Evolutionary conservation across 2,888 invertebrate genomes (phyloP).

Genomic region (Pheosia tremula): DNA sequence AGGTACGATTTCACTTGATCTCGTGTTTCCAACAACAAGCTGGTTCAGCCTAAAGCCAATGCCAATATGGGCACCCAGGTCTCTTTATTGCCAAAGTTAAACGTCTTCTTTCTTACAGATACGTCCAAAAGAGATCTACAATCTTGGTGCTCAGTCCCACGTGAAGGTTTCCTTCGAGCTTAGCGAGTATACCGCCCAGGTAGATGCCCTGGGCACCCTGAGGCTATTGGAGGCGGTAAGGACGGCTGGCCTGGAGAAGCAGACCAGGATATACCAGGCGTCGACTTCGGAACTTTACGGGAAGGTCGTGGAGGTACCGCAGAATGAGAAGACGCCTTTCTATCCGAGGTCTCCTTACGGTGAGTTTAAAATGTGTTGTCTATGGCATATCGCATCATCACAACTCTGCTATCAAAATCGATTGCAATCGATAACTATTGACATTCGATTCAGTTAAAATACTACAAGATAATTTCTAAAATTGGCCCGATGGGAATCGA

Average conservation of each 20-base stretch:
- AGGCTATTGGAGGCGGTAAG: slow-evolving; percentile 96
- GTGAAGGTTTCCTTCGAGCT: slow-evolving; percentile 99
- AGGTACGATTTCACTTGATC: slow-evolving; percentile 46
- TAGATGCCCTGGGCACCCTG: slow-evolving; percentile 97
- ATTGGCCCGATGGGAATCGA: no score
- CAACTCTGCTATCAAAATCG: no score
- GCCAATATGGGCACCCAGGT: no score
- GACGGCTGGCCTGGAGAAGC: slow-evolving; percentile 92
- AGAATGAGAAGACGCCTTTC: slow-evolving; percentile 97
- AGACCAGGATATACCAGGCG: slow-evolving; percentile 96
- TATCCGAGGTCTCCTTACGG: slow-evolving; percentile 98
- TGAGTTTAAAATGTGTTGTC: slow-evolving; percentile 63
- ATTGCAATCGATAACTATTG: no score
- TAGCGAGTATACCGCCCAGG: slow-evolving; percentile 99
- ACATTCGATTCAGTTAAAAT: no score
- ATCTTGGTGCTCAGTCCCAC: slow-evolving; percentile 99
- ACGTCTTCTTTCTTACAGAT: slow-evolving; percentile 55
- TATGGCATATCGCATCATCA: no score
- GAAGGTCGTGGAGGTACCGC: slow-evolving; percentile 96
- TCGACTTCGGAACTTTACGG: slow-evolving; percentile 98
- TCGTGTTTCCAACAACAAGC: background rate
- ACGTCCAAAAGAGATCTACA: slow-evolving; percentile 97
- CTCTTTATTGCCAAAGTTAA: no score
- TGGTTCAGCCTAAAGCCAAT: no score
- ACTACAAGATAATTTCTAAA: no score